Evolutionary conservation across 2,113 vertebrate genomes (phyloP).

Genomic region (Pteruthius melanotis): DNA sequence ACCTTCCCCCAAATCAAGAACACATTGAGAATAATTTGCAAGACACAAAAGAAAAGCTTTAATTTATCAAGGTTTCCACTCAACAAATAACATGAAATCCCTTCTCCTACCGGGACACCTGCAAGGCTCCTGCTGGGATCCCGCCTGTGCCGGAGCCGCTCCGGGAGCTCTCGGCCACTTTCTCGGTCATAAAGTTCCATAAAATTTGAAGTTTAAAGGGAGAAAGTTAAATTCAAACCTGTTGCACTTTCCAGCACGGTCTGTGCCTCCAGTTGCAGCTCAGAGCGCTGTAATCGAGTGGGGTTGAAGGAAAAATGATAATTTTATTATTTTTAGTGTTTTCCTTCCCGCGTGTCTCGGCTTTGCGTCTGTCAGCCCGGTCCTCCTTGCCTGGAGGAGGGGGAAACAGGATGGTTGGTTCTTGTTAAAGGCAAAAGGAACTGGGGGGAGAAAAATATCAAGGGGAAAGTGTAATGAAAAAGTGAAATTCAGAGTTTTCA

Average conservation of each 20-base stretch:
- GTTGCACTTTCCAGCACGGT: neutral
- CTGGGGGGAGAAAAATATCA: neutral
- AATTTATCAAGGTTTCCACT: neutral
- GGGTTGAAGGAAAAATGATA: neutral
- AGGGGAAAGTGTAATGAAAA: neutral
- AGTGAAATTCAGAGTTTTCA: neutral
- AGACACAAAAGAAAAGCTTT: neutral
- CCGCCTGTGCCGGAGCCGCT: rapidly evolving
- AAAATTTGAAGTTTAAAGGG: neutral
- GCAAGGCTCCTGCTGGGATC: neutral
- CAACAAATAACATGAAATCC: neutral
- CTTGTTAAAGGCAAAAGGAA: neutral
- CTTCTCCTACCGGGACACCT: neutral
- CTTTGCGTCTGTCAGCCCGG: rapidly evolving
- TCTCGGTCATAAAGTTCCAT: neutral
- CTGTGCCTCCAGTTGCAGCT: neutral
- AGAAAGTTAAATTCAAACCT: neutral
- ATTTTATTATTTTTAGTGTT: neutral
- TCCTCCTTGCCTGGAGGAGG: neutral
- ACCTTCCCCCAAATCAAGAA: neutral
- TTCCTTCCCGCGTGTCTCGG: rapidly evolving
- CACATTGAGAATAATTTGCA: neutral
- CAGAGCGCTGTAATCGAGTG: rapidly evolving
- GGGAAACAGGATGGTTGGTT: neutral
- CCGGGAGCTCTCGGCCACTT: neutral